A percentile compares a stretch with the other conserved stretches of the same genome.
Evolutionary conservation across 2,797 vertebrate genomes (phyloP).

Genomic region (Kryptolebias ocellatus): DNA sequence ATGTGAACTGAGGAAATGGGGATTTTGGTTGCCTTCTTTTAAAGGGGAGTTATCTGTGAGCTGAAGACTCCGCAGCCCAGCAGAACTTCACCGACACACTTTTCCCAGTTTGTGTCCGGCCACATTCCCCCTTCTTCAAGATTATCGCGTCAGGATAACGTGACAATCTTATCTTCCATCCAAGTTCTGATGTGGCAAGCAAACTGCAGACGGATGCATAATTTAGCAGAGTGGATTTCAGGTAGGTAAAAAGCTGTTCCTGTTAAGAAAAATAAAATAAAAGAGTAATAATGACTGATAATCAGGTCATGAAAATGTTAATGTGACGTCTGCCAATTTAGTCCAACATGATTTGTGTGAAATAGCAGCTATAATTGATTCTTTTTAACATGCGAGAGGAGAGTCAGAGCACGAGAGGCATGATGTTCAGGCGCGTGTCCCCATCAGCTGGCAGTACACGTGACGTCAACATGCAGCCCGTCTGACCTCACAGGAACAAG

Average conservation of each 20-base stretch:
- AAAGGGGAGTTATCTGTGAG: not conserved
- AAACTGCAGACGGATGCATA: constrained; percentile 78
- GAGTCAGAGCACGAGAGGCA: constrained; percentile 10
- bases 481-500: constrained; percentile 63
- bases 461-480: constrained; percentile 74
- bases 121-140: constrained; percentile 21
- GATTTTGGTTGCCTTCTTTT: constrained; percentile 12
- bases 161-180: constrained; percentile 38
- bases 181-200: constrained; percentile 76
- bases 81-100: constrained; percentile 26
- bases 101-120: constrained; percentile 11
- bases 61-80: constrained; percentile 11
- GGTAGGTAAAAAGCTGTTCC: constrained; percentile 49
- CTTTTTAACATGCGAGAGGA: constrained; percentile 5
- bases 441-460: constrained; percentile 76
- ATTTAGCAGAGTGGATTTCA: constrained; percentile 79
- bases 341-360: not conserved
- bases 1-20: constrained; percentile 11
- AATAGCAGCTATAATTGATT: not conserved
- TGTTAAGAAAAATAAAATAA: not conserved
- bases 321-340: not conserved
- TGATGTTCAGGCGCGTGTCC: constrained; percentile 47
- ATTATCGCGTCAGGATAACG: constrained; percentile 27
- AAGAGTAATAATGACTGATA: not conserved
- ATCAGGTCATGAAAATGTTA: not conserved